Percentiles rank a stretch among this genome's conserved stretches.
phyloP scores from a whole-genome alignment of 1,140 invertebrate genomes.

The Andrena cerasifolii region DNA sequence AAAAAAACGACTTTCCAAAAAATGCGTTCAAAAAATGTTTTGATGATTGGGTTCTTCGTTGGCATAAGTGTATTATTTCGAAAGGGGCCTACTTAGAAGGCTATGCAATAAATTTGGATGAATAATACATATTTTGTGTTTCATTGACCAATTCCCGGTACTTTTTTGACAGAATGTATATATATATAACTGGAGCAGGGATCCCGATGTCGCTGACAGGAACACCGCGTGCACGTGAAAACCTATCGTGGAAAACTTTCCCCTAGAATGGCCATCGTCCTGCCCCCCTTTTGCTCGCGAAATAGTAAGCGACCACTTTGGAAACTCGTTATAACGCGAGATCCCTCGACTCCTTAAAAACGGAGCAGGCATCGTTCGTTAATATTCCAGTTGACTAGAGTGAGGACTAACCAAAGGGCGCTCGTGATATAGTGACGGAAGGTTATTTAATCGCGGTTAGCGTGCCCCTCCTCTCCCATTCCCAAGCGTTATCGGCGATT shows the following conservation, averaged over 20 bases:
- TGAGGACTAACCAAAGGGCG: background rate
- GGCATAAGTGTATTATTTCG: too few relatives aligned
- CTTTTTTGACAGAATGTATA: too few relatives aligned
- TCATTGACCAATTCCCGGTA: too few relatives aligned
- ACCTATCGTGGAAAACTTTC: constrained; percentile 38
- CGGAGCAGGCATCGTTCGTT: background rate
- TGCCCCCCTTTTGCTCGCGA: background rate
- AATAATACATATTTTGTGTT: too few relatives aligned
- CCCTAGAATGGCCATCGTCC: constrained; percentile 6
- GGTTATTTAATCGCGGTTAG: constrained; percentile 17
- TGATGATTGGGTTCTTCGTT: too few relatives aligned
- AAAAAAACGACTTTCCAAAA: too few relatives aligned
- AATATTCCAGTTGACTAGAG: constrained; percentile 1
- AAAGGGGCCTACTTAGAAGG: too few relatives aligned
- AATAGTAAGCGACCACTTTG: constrained; percentile 8
- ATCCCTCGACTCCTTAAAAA: background rate
- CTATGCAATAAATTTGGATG: too few relatives aligned
- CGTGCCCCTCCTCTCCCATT: background rate
- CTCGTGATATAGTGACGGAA: background rate
- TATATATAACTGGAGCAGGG: constrained; percentile 9
- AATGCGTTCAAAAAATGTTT: too few relatives aligned
- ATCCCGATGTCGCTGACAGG: constrained; percentile 38
- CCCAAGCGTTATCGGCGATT: background rate
- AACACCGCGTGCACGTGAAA: constrained; percentile 23
- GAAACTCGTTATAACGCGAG: constrained; percentile 47